These are phyloP conservation scores for Plectropomus leopardus DNA, from an alignment of 2,113 vertebrate genomes.

Conservation along the genomic window DNA sequence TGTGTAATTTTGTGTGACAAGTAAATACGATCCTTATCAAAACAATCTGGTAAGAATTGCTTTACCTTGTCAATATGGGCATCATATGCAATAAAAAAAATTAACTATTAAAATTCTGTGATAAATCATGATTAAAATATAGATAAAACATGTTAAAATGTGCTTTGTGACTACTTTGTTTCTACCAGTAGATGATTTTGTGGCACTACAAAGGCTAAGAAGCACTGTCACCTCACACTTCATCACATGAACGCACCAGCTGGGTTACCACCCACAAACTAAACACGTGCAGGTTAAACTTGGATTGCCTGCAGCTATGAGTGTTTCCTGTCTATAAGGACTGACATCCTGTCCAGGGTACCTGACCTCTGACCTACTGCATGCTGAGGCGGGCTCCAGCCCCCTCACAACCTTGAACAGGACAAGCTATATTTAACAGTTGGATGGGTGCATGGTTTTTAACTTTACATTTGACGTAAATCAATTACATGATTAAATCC, in stretches of 20 bases:
- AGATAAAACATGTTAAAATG: too few species aligned
- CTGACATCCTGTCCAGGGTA: not conserved
- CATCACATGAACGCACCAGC: not conserved
- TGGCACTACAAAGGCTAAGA: not conserved
- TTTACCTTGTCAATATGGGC: too few species aligned
- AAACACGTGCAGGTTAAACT: not conserved
- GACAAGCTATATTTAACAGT: not conserved
- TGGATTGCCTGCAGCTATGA: not conserved
- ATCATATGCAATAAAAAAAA: too few species aligned
- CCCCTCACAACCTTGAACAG: not conserved
- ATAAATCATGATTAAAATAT: too few species aligned
- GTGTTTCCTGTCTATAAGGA: conserved; percentile 3
- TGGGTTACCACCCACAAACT: conserved; percentile 11
- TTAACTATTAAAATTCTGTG: too few species aligned
- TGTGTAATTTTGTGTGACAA: too few species aligned
- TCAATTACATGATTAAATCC: not conserved
- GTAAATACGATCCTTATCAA: too few species aligned
- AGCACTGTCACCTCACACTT: conserved; percentile 1
- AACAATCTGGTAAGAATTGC: too few species aligned
- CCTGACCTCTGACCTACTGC: not conserved
- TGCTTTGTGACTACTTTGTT: not conserved
- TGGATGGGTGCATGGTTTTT: not conserved
- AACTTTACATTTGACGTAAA: not conserved
- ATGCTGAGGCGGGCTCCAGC: not conserved
- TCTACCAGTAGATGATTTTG: not conserved